phyloP scores from a whole-genome alignment of 2,888 invertebrate genomes.

The Hirtodrosophila trivittata region DNA sequence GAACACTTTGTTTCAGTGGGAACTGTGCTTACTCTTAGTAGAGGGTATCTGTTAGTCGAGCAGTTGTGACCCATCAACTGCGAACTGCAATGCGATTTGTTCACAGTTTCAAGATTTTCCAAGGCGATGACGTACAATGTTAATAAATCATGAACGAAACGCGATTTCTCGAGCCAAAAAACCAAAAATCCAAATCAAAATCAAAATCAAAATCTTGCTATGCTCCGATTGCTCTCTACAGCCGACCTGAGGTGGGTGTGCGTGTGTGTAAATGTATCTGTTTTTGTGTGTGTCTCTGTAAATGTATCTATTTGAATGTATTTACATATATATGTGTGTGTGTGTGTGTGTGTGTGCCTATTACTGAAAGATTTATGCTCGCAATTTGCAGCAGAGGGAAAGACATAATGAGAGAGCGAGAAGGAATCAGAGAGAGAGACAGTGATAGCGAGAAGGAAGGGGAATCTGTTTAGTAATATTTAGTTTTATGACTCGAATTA shows the following conservation, averaged over 20 bases:
- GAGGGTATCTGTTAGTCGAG: background rate
- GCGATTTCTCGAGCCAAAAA: conserved; percentile 30
- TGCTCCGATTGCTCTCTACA: conserved; percentile 9
- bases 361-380: conserved; percentile 69
- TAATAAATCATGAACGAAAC: conserved; percentile 62
- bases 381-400: conserved; percentile 49
- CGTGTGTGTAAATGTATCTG: background rate
- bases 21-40: background rate
- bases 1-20: no score
- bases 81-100: conserved; percentile 20
- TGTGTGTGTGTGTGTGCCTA: conserved; percentile 43
- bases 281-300: conserved; percentile 16
- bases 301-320: no score
- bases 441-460: background rate
- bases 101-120: conserved; percentile 34
- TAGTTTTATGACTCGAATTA: conserved; percentile 48
- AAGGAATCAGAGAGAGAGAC: background rate
- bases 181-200: conserved; percentile 1
- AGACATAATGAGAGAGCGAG: background rate
- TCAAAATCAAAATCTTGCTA: conserved; percentile 27
- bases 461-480: conserved; percentile 40
- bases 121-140: conserved; percentile 56
- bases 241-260: conserved; percentile 3
- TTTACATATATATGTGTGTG: no score
- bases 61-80: conserved; percentile 2